Conservation (phyloP, 2,888 invertebrate species). For the Agrochola litura region DNA sequence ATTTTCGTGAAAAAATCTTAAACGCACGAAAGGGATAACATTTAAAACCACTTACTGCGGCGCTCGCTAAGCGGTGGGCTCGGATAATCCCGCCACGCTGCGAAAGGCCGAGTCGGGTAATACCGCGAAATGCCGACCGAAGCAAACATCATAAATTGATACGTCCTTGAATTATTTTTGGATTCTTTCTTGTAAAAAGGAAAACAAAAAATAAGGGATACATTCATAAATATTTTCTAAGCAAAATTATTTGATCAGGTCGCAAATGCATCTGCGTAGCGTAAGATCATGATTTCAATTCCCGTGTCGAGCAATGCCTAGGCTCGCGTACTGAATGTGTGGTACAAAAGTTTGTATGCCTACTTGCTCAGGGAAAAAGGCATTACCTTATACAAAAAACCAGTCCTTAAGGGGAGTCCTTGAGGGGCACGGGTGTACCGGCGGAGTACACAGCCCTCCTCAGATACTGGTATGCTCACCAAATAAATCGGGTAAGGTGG, state of each 20-base stretch:
- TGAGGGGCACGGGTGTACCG: too few relatives aligned
- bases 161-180: slow-evolving; percentile 29
- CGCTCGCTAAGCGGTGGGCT: slow-evolving; percentile 36
- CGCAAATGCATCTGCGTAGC: neutral
- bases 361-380: neutral
- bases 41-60: slow-evolving; percentile 61
- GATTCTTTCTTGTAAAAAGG: neutral
- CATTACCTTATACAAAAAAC: neutral
- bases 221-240: slow-evolving; percentile 14
- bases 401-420: too few relatives aligned
- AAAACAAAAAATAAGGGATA: slow-evolving; percentile 25
- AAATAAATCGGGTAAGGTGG: too few relatives aligned
- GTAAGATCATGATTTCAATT: neutral
- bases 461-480: too few relatives aligned
- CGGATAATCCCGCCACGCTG: slow-evolving; percentile 39
- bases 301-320: neutral
- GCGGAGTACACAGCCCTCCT: too few relatives aligned
- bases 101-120: slow-evolving; percentile 20
- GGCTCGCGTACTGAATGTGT: neutral
- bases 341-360: neutral
- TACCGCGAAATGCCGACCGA: slow-evolving; percentile 34
- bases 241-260: neutral
- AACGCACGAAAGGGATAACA: slow-evolving; percentile 58
- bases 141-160: slow-evolving; percentile 52
- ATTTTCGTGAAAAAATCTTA: slow-evolving; percentile 46